Percentiles rank a stretch among this genome's conserved stretches.
These are phyloP conservation scores for Mellivora capensis DNA, from an alignment of 2,113 vertebrate genomes.

Conservation along the genomic window DNA sequence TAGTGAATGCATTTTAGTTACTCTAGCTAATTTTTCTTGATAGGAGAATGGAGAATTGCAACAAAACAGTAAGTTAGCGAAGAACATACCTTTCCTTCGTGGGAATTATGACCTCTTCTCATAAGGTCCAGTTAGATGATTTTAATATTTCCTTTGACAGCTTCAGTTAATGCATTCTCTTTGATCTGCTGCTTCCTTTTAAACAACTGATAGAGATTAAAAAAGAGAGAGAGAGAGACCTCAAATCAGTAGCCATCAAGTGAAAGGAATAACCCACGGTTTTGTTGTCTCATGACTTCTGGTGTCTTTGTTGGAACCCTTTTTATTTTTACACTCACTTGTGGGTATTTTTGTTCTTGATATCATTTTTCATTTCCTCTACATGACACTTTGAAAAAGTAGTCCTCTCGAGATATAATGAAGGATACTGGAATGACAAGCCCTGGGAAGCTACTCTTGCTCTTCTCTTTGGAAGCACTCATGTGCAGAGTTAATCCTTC, in stretches of 20 bases:
- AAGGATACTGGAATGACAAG: neutral
- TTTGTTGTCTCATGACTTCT: conserved; percentile 6
- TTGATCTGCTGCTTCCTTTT: conserved; percentile 24
- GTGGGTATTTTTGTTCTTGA: neutral
- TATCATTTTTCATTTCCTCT: neutral
- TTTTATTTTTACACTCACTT: conserved; percentile 30
- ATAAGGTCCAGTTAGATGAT: neutral
- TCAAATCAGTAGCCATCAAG: neutral
- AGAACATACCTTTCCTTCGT: neutral
- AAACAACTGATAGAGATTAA: neutral
- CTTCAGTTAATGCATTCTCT: conserved; percentile 11
- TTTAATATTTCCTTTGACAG: conserved; percentile 3
- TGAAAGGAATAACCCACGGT: neutral
- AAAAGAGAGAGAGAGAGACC: neutral
- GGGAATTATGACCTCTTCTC: neutral
- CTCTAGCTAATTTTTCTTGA: conserved; percentile 22
- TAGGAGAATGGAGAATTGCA: neutral
- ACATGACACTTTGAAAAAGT: neutral
- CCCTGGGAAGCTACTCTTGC: neutral
- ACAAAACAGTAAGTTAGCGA: neutral
- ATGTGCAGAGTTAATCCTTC: neutral
- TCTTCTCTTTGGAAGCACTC: neutral
- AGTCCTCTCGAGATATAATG: neutral
- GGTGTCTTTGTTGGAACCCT: neutral
- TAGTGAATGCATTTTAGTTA: conserved; percentile 39